Base-by-base conservation (phyloP, 2,797 vertebrate species). In the Pangasius macronema region DNA sequence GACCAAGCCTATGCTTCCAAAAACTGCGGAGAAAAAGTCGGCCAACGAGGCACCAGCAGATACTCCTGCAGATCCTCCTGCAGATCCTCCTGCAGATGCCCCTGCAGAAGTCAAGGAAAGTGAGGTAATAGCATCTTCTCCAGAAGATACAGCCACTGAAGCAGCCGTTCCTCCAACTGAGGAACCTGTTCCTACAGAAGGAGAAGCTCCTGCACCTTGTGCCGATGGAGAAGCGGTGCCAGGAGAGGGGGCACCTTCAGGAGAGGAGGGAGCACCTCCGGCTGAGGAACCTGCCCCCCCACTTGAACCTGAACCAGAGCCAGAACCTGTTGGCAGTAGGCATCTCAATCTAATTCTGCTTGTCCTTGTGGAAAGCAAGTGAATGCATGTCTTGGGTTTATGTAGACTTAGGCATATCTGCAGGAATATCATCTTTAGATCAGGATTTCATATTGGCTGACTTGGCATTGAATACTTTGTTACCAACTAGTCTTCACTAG, bases 1-100 rank as follows among this genome's bases (percentile, higher is more conserved):
- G 95, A 94, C 93, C n/a, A 95, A 95, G 89, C 92, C 92, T 0
- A 94, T 92, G 88, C 92, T 95, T 49, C 93, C 94, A 22, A 95
- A 94, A 87, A 94, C 91, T 0, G 92, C 92, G 0, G 94, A 95
- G 90, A 95, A 94, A 90, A 94, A 95, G 82, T 88, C 91, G 18
- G 90, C 83, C 18, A 87, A 92, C 33, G 90, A 91, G 53, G 85
- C 80, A n/a, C 82, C 91, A 0, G 53, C 75, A 9, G 85, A 89
- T 33, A 73, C 82, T 81, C 63, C 84, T 67, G 82, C 51, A 42
- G 84, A 89, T 57, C 42, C 80, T 3, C 9, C 46, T 49, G 46
- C 9, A 51, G 76, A 36, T 57, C 42, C 80, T 3, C 9, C 46
- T 49, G 46, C 9, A 51, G 76, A 36, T 8, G 90, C 0, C 27